Percentiles rank a stretch among this genome's conserved stretches.
These are phyloP conservation scores for Nematostella vectensis DNA, from an alignment of 92 coral and sea anemone genomes.

Conservation along the genomic window DNA sequence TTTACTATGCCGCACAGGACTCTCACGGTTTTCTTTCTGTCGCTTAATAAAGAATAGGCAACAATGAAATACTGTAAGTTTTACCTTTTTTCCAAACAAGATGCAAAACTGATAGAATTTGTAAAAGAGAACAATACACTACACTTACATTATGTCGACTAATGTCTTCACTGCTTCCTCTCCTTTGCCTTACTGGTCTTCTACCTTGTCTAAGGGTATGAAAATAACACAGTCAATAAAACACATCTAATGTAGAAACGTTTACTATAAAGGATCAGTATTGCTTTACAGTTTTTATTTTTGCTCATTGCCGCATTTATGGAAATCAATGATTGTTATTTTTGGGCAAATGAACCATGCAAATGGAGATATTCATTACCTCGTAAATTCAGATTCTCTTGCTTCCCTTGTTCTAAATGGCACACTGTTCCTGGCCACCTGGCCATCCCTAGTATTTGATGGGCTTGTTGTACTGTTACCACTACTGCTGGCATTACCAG, in stretches of 20 bases:
- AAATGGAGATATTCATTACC: conserved; percentile 11
- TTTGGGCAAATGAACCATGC: no score
- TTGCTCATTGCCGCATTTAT: no score
- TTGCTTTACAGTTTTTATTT: no score
- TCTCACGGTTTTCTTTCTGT: conserved; percentile 63
- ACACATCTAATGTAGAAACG: no score
- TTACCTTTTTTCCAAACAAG: neutral
- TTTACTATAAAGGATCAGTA: no score
- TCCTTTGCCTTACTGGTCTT: conserved; percentile 57
- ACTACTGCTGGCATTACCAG: conserved; percentile 20
- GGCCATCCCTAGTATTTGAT: conserved; percentile 20
- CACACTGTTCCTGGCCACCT: conserved; percentile 19
- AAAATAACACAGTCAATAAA: no score
- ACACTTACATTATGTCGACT: conserved; percentile 65
- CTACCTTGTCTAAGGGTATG: neutral
- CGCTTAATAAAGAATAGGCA: conserved; percentile 63
- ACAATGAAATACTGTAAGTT: neutral
- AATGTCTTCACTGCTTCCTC: conserved; percentile 98
- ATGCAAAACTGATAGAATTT: neutral
- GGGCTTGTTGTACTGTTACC: conserved; percentile 31
- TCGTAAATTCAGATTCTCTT: conserved; percentile 35
- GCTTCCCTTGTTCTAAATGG: conserved; percentile 28
- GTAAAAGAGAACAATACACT: neutral
- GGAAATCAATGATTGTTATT: no score
- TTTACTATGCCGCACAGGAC: conserved; percentile 86